Percentiles rank a stretch among this genome's conserved stretches.
Evolutionary conservation across 2,888 invertebrate species (phyloP).

Genomic region (Baronia brevicornis): DNA sequence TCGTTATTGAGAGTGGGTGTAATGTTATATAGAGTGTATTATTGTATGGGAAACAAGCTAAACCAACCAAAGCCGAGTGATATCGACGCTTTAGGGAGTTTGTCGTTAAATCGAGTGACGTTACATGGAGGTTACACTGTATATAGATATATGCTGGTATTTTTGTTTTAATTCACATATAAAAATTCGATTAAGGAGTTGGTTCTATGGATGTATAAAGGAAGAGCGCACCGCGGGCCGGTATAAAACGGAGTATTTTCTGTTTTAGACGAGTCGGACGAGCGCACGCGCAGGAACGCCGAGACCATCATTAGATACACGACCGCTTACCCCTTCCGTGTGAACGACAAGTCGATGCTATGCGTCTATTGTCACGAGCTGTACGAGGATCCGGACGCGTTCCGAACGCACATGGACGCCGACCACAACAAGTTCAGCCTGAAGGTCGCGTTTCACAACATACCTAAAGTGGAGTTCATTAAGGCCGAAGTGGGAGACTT

Average conservation of each 20-base stretch:
- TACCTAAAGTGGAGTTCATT: conserved; percentile 57
- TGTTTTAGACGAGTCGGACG: conserved; percentile 59
- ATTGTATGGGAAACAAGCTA: too few relatives aligned
- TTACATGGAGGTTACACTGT: too few relatives aligned
- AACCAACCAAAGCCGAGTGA: too few relatives aligned
- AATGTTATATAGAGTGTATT: too few relatives aligned
- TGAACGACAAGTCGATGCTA: conserved; percentile 58
- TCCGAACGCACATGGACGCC: conserved; percentile 48
- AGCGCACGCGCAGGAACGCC: conserved; percentile 58
- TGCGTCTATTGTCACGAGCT: conserved; percentile 64
- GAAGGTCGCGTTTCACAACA: conserved; percentile 51
- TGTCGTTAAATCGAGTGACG: too few relatives aligned
- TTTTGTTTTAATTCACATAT: too few relatives aligned
- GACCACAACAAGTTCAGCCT: conserved; percentile 50
- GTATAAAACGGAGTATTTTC: conserved; percentile 34
- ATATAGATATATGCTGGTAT: too few relatives aligned
- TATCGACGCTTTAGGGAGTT: too few relatives aligned
- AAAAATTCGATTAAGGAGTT: neutral
- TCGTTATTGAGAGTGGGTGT: too few relatives aligned
- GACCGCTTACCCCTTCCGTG: conserved; percentile 64
- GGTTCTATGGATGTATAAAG: conserved; percentile 6
- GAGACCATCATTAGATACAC: conserved; percentile 51
- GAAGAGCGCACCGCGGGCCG: conserved; percentile 13
- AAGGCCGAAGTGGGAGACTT: conserved; percentile 55
- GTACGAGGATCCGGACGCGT: conserved; percentile 48